Evolutionary conservation across 2,113 vertebrate genomes (phyloP).

Genomic region (Cathartes aura): DNA sequence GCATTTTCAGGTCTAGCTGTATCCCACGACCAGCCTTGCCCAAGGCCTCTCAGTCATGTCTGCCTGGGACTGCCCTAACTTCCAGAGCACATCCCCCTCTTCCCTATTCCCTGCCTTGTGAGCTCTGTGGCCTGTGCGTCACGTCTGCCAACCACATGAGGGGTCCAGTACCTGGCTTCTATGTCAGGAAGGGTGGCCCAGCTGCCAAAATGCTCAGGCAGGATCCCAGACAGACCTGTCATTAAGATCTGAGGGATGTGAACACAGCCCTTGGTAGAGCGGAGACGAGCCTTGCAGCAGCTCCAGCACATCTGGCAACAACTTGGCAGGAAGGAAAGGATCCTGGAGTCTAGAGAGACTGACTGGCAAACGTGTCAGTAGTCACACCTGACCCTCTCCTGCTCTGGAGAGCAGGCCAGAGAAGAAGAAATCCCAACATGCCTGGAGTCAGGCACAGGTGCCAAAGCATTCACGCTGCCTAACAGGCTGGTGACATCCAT

Average conservation of each 20-base stretch:
- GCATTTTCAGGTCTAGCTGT: not conserved
- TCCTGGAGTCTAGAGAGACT: not conserved
- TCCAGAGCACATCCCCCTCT: not conserved
- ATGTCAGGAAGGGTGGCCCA: not conserved
- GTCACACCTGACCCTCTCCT: not conserved
- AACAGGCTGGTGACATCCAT: not conserved
- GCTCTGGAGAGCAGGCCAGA: not conserved
- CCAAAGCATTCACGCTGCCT: not conserved
- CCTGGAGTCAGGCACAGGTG: not conserved
- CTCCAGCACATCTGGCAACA: not conserved
- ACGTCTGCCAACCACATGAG: rapidly evolving
- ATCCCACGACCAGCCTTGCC: rapidly evolving
- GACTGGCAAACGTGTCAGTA: rapidly evolving
- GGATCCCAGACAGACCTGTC: not conserved
- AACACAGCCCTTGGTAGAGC: not conserved
- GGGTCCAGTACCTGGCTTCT: not conserved
- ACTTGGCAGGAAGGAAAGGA: not conserved
- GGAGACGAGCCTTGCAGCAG: not conserved
- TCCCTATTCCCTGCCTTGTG: not conserved
- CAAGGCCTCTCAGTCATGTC: not conserved
- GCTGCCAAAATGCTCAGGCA: rapidly evolving
- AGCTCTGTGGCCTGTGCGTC: not conserved
- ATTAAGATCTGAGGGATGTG: not conserved
- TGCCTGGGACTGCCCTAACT: not conserved
- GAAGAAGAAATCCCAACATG: not conserved